Conservation (phyloP, 2,113 vertebrate species). For the Xiphorhynchus elegans region DNA sequence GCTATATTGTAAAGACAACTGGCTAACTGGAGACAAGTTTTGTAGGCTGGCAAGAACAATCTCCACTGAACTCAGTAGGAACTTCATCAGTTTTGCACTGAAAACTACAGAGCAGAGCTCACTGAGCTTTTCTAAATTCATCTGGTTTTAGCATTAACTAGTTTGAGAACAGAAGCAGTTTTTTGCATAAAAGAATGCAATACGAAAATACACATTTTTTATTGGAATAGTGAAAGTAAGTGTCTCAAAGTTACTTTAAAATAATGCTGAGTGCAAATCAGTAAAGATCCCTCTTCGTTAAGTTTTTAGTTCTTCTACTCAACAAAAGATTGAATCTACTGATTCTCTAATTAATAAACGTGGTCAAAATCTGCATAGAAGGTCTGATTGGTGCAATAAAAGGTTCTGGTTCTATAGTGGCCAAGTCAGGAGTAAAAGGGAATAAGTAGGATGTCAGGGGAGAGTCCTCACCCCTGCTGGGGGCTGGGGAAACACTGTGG, state of each 20-base stretch:
- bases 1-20: background rate
- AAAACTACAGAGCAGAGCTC: background rate
- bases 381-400: background rate
- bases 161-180: background rate
- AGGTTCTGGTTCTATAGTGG: background rate
- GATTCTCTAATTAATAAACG: background rate
- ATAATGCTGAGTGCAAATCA: background rate
- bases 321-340: background rate
- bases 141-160: background rate
- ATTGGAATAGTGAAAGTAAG: background rate
- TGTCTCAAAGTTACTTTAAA: background rate
- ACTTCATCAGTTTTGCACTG: background rate
- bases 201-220: background rate
- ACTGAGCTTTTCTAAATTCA: background rate
- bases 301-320: background rate
- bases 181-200: background rate
- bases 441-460: fast-evolving
- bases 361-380: background rate
- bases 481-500: background rate
- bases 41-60: background rate
- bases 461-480: background rate
- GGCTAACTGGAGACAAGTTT: background rate
- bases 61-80: background rate
- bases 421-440: background rate
- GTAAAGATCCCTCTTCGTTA: background rate